Base-by-base conservation (phyloP, 2,113 vertebrate species). In the Onychorhynchus coronatus region DNA sequence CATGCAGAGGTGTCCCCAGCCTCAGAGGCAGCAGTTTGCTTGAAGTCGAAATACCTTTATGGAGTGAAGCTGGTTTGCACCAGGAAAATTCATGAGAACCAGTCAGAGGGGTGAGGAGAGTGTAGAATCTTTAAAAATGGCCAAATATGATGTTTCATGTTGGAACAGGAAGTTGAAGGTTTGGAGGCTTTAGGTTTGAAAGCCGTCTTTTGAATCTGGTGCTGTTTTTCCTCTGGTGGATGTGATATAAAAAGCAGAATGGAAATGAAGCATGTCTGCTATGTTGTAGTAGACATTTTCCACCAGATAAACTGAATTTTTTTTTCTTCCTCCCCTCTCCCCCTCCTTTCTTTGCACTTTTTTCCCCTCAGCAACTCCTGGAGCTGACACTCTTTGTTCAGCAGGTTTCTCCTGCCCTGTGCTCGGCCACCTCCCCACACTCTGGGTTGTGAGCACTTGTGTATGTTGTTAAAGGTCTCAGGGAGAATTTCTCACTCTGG, bases 201-300 rank as follows among this genome's bases (percentile, higher is more conserved):
- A 94, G 42, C 31, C 24, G 14, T 63, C 63, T 87, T 62, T 76
- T 52, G 67, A 88, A 84, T 63, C 86, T 78, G 46, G 27, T 95
- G 47, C 9, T 88, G 61, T 90, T 74, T 91, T 91, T 77, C 50
- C 8, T 42, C 68, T 63, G 71, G 31, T 95, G 59, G 14, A 58
- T 93, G 62, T 8, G 94, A 89, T 91, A 85, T 81, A 94, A 96
- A 93, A 95, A 93, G 89, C 67, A 87, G 66, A 84, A 92, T 24
- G 52, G 70, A 74, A 79, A 67, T 37, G 70, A 79, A 93, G 46
- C 2, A 19, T 61, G 52, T 76, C 74, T 91, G 67, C 79, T 71
- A 42, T 77, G 55, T 67, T 88, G 72, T 41, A 86, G 28, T 33
- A 80, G 89, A 58, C 13, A 5, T 23, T 56, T 92, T 77, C 65